These are phyloP conservation scores for Asbolus verrucosus DNA, from an alignment of 1,140 invertebrate species.

Conservation along the genomic window DNA sequence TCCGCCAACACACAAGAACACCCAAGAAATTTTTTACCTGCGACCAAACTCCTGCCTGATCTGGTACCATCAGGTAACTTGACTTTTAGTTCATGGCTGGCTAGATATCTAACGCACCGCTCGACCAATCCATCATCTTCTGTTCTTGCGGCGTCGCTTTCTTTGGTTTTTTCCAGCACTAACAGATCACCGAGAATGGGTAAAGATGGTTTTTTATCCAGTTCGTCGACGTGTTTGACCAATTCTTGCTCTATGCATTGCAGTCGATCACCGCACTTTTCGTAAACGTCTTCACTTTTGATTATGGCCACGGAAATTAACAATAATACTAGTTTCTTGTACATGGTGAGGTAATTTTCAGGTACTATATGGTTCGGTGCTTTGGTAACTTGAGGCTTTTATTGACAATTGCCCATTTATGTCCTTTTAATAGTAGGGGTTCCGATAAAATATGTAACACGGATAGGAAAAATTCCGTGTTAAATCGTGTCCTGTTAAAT, in stretches of 20 bases:
- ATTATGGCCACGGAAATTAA: neutral
- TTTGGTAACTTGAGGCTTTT: too few species aligned
- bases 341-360: too few species aligned
- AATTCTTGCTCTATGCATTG: constrained; percentile 64
- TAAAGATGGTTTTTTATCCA: constrained; percentile 63
- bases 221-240: constrained; percentile 64
- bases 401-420: too few species aligned
- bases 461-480: constrained; percentile 13
- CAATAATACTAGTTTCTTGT: neutral
- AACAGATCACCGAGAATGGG: constrained; percentile 64
- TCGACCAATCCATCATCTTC: constrained; percentile 61
- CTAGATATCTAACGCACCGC: constrained; percentile 65
- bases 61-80: too few species aligned
- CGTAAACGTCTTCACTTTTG: constrained; percentile 44
- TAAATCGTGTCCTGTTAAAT: constrained; percentile 22
- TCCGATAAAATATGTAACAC: constrained; percentile 31
- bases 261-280: constrained; percentile 53
- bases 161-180: constrained; percentile 59
- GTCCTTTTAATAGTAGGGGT: too few species aligned
- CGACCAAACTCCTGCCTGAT: too few species aligned
- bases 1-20: too few species aligned
- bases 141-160: constrained; percentile 50
- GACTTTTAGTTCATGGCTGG: constrained; percentile 64
- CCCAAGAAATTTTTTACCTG: too few species aligned
- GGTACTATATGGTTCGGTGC: too few species aligned